Evolutionary conservation across 92 coral and sea anemone genomes (phyloP), one percentile per base, ranked within the genome.

Genomic region (Heteractis magnifica): DNA sequence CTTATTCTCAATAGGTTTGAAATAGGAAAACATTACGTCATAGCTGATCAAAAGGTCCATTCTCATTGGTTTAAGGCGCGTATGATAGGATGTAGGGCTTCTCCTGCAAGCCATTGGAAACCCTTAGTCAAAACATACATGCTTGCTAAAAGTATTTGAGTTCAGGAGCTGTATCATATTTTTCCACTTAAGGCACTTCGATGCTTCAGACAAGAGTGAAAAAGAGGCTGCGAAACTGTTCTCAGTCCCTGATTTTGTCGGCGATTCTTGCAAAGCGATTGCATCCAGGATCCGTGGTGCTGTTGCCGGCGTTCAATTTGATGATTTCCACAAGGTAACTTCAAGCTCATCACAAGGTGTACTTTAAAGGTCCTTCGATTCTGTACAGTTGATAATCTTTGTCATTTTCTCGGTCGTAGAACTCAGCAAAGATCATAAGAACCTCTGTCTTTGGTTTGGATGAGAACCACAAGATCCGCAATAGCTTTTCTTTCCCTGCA

Each of bases 201-300:
- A 94, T 59, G 92, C 80, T 19, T 83, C 91, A 65, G 98, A 97
- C 86, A 97, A 89, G 92, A 79, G 92, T 78, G 88, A 88, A 9
- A 90, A 86, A 26, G 99, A 97, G 83, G 98, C 99, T 50, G 93
- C 97, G 10, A 97, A 97, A 62, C 87, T 97, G 65, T 97, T 97
- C 71, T 94, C 99, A n/a, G 99, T 97, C 52, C 99, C 99, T 52
- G 99, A 97, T 71, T 97, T 97, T 82, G 99, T 97, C 50, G 99
- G 99, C 49, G 99, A 97, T 72, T 98, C 99, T 11, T 97, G 99
- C 65, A 97, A 97, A 86, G 99, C 99, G 0, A 92, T 97, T 58
- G 99, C 99, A 23, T 97, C 99, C 14, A 90, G 99, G 78, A 97
- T 97, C 62, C 98, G 99, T 62, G 99, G 99, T 16, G 99, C 99